Base-by-base conservation (phyloP, 2,797 vertebrate species). In the Labroides dimidiatus region DNA sequence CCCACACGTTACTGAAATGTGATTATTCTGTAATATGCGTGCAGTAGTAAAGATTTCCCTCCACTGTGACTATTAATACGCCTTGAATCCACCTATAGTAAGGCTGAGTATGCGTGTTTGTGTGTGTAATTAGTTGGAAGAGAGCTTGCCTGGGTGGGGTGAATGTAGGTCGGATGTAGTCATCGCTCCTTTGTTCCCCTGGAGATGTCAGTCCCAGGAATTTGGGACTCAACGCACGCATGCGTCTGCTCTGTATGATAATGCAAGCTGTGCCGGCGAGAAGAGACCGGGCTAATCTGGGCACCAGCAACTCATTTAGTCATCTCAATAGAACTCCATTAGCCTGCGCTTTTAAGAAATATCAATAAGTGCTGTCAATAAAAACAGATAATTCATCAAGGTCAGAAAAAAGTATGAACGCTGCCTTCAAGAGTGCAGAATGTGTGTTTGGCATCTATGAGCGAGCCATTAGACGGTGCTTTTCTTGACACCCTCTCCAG, bases 131-230 rank as follows among this genome's bases (percentile, higher is more conserved):
- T 80, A 86, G 82, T 78, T 84, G 76, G 84, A 87, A 75, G 77
- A 71, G 45, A 72, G 80, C 72, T 47, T 77, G 75, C 81, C 66
- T 84, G 85, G 80, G 82, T 78, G 86, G 85, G 91, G 91, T 91
- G 90, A 93, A 93, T 93, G 89, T 91, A 91, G 91, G 92, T 93
- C 90, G 84, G 81, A 83, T 92, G 89, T 88, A 92, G 91, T 93
- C 91, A 87, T 92, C 80, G 63, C 87, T 87, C 81, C 81, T 85
- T 84, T 69, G 75, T 89, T 92, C 89, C 91, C 91, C 90, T 62
- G 89, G 90, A 94, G 92, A 93, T 89, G 90, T 90, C 83, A 85
- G 84, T 89, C 58, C 85, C 85, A 89, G 87, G 90, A 92, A 92
- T 94, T 94, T 91, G 86, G 90, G 88, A 93, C 91, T 89, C 91